Evolutionary conservation across 2,113 vertebrate species (phyloP), one percentile per base, ranked within the genome.

Genomic region (Scatophagus argus): DNA sequence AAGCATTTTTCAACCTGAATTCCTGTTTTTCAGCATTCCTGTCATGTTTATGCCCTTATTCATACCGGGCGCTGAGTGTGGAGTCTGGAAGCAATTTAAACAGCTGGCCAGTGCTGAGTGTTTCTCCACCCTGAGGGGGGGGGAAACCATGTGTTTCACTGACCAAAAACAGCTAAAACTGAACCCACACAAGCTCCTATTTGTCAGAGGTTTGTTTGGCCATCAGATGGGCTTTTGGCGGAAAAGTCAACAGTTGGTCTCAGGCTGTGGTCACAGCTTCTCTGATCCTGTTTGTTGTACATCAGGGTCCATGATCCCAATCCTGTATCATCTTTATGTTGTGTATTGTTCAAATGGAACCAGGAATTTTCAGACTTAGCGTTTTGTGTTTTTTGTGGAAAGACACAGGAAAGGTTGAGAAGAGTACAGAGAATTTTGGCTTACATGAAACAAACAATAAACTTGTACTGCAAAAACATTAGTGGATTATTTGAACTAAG

Each of bases 11-110:
- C 71, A 72, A 79, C 63, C 76, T 74, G 56, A 69, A 81, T 77
- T 87, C 63, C 67, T 76, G 64, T 74, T 84, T 70, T 36, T 72
- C 51, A 65, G 78, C 84, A 89, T 92, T 93, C 88, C 81, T 76
- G 55, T 81, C 79, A 60, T 87, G 38, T 74, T 84, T 82, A 54
- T 36, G 31, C 79, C 39, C 63, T 85, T 74, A 84, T 70, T 88
- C 82, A 77, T 66, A 68, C 78, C 54, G 61, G 76, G 65, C 5
- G 21, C 51, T 60, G 77, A 13, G 79, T 52, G 19, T 13, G n/a
- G 29, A 23, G 65, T 88, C 89, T 93, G 91, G 82, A 92, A 83
- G 43, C 68, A 82, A 86, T 88, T 87, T 78, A 65, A 88, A 88
- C 90, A 90, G 83, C 87, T 87, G 91, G 88, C 55, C 29, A 6